phyloP scores from a whole-genome alignment of 92 coral and sea anemone genomes.

The Porites rus region DNA sequence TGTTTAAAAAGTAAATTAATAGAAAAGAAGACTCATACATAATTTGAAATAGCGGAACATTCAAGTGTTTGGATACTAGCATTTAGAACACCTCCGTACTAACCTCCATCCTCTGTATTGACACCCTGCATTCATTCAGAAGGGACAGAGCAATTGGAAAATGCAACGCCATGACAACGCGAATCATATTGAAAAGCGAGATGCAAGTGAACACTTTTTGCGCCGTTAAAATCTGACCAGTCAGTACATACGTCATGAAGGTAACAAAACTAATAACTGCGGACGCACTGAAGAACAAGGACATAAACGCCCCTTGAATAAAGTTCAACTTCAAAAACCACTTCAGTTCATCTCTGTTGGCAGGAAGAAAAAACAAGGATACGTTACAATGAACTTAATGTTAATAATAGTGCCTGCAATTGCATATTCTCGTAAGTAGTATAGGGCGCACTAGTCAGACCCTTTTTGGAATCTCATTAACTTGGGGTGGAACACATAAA shows the following conservation, averaged over 20 bases:
- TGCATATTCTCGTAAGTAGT: no score
- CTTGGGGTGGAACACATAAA: no score
- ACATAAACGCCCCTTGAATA: constrained; percentile 66
- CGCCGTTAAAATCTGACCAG: constrained; percentile 76
- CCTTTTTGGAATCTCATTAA: no score
- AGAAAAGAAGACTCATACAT: neutral
- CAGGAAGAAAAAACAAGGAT: neutral
- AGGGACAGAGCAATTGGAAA: constrained; percentile 79
- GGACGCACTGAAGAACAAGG: constrained; percentile 82
- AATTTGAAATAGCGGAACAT: neutral
- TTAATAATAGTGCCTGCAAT: no score
- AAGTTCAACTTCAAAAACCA: constrained; percentile 66
- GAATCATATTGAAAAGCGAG: constrained; percentile 74
- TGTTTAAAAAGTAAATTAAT: neutral
- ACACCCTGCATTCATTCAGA: constrained; percentile 75
- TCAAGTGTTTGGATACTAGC: neutral
- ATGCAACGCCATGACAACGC: constrained; percentile 70
- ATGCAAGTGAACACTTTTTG: constrained; percentile 82
- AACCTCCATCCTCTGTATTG: constrained; percentile 75
- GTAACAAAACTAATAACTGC: constrained; percentile 75
- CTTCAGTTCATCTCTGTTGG: constrained; percentile 71
- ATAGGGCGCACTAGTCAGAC: no score
- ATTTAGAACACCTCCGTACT: neutral
- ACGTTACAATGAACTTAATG: neutral
- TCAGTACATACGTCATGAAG: constrained; percentile 69